Evolutionary conservation across 2,113 vertebrate genomes (phyloP), one percentile per base, ranked within the genome.

Genomic region (Hypomesus transpacificus): DNA sequence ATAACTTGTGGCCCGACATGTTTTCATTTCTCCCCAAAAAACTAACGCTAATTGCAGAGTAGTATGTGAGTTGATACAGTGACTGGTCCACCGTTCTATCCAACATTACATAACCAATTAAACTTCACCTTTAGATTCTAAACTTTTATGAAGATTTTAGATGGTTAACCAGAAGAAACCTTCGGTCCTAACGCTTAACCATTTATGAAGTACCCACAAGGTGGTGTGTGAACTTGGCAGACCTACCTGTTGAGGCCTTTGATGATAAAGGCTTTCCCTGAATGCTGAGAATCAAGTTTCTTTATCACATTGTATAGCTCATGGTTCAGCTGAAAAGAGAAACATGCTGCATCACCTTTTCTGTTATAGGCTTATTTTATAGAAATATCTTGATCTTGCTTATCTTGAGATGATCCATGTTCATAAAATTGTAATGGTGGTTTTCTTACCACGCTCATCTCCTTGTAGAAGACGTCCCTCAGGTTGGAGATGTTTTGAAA

Each of bases 401-500:
- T 46, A 13, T 11, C 39, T 46, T 46, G 39, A 46, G 39, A 46
- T 46, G 9, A 11, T 11, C 39, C 39, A 46, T 46, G 39, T 46
- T 46, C 9, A 46, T 34, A 46, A 13, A 46, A 46, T 9, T 46
- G 39, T 9, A 13, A 46, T 13, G 39, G 39, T 46, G 39, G 7
- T 11, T 46, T 46, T 1, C 86, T 90, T 79, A 98, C 96, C 94
- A 92, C 92, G 69, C 97, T 98, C 95, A 98, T 98, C 85, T 98
- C 97, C 78, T 96, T 95, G 80, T 95, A 98, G 89, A 98, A 98
- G 81, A 97, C 92, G 0, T 98, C 97, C 3, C 94, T 91, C 79
- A 98, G 85, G 86, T 98, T 98, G 52, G 96, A 96, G 80, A 96
- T 90, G 87, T 96, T 98, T 82, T 98, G 94, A 85, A 96, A 97